Evolutionary conservation across 2,888 invertebrate species (phyloP), one percentile per base, ranked within the genome.

Genomic region (Melieria picta): DNA sequence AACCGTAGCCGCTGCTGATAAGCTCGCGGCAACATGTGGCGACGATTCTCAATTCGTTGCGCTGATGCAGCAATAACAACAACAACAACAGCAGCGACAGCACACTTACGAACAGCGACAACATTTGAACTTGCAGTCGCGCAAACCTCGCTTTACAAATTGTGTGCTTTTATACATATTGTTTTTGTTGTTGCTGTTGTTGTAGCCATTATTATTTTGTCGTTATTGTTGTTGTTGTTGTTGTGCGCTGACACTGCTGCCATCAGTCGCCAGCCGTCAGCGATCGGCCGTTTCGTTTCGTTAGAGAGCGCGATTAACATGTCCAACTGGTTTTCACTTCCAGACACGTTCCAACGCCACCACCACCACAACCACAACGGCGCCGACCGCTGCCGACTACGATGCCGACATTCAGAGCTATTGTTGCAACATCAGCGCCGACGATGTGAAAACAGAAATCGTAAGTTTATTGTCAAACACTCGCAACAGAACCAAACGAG

Each of bases 371-470:
- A 42, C 56, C 7, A 47, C 46, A 9, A 1, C 55, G 60, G 60
- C 45, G 65, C 46, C 16, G 65, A 67, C 67, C 13, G 52, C 67
- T 10, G 52, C 67, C 9, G 69, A 69, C 63, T 62, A 62, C 13
- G 69, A 69, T n/a, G 69, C 62, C 56, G 69, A 70, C 13, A 69
- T 69, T 62, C 69, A 69, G 47, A 61, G 69, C 69, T 69, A 62
- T 69, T 70, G 64, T 75, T 81, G 84, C 76, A 85, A 80, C 76
- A 85, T 85, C 71, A 84, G 83, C 69, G 85, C 85, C 70, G 85
- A 85, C 67, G 85, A 85, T 80, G 85, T 85, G 74, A 85, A 85
- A 82, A 85, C 85, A 62, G 85, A 85, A 83, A 83, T 85, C 79
- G 85, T 83, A 82, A 85, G 85, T 84, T n/a, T 10, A 9, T 13